These are phyloP conservation scores for Lophius piscatorius DNA, from an alignment of 2,113 vertebrate genomes.

Conservation along the genomic window DNA sequence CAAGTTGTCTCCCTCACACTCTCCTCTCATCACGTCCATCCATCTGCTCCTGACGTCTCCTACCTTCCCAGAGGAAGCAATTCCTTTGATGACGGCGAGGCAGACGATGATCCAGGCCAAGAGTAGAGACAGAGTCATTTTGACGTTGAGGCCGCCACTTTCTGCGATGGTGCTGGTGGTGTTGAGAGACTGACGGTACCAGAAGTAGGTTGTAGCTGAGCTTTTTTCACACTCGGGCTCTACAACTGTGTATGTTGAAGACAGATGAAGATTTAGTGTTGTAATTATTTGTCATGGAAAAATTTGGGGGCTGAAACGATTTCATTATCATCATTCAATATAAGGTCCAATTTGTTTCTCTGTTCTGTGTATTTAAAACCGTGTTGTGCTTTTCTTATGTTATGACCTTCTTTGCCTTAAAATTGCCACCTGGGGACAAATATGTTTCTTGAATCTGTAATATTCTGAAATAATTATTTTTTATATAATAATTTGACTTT, in stretches of 20 bases:
- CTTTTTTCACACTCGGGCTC: slow-evolving; percentile 96
- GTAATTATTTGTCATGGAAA: slow-evolving; percentile 4
- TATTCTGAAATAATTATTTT: too few species aligned
- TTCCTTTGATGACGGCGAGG: slow-evolving; percentile 94
- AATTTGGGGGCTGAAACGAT: not conserved
- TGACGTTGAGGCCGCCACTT: slow-evolving; percentile 93
- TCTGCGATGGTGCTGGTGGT: slow-evolving; percentile 95
- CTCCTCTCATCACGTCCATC: not conserved
- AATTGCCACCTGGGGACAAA: too few species aligned
- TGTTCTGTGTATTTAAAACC: too few species aligned
- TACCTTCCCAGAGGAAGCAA: slow-evolving; percentile 98
- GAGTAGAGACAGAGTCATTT: slow-evolving; percentile 93
- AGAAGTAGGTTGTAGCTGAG: slow-evolving; percentile 98
- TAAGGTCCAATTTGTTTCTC: too few species aligned
- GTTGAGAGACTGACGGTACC: slow-evolving; percentile 96
- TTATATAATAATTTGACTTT: too few species aligned
- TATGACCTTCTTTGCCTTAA: too few species aligned
- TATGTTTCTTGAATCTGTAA: too few species aligned
- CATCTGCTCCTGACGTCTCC: too few species aligned
- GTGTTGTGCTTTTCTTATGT: too few species aligned
- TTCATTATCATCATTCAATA: not conserved
- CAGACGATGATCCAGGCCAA: slow-evolving; percentile 95
- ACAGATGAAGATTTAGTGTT: slow-evolving; percentile 6
- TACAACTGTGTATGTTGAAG: slow-evolving; percentile 80
- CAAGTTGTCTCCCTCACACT: not conserved